Evolutionary conservation across 1,140 invertebrate species (phyloP), one percentile per base, ranked within the genome.

Genomic region (Sminthurides bifidus): DNA sequence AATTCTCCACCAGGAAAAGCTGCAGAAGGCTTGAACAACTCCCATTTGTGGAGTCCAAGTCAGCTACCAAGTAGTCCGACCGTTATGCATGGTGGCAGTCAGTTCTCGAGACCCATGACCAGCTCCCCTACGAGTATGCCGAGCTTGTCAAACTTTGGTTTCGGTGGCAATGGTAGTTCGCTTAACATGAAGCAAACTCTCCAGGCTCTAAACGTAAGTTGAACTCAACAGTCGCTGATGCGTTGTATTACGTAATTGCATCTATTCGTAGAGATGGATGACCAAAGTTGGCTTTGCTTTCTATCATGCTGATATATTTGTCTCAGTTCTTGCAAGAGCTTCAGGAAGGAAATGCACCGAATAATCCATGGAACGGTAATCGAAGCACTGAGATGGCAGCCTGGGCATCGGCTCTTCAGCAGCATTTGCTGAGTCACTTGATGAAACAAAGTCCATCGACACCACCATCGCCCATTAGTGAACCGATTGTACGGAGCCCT

Each of bases 391-490:
- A 45, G 19, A 44, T 15, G 8, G 5, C 26, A 10, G 8, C 40
- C 3, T 5, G 26, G 17, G 45, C 43, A 12, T 10, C 3, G 8
- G 19, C 21, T 14, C 38, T 54, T 31, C 52, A 44, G 26, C 38
- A 54, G 23, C 52, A 54, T 30, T 44, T 54, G 23, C 5, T 54
- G 4, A 10, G 3, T 45, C 21, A 44, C n/a, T 44, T 45, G 8
- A 6, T 45, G 31, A 4, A 37, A 12, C 33, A 52, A 21, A 6
- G 4, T 15, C 40, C 48, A 10, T 19, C 40, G 26, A 24, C 35
- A 17, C 6, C 35, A 6, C 5, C n/a, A 51, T 8, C n/a, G 21
- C n/a, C 17, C 40, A 43, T 19, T 12, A 43, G 6, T 8, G 8
- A n/a, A n/a, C n/a, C n/a, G n/a, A n/a, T n/a, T n/a, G n/a, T n/a